Conservation (phyloP, 2,888 invertebrate species). For the Girardia tigrina region DNA sequence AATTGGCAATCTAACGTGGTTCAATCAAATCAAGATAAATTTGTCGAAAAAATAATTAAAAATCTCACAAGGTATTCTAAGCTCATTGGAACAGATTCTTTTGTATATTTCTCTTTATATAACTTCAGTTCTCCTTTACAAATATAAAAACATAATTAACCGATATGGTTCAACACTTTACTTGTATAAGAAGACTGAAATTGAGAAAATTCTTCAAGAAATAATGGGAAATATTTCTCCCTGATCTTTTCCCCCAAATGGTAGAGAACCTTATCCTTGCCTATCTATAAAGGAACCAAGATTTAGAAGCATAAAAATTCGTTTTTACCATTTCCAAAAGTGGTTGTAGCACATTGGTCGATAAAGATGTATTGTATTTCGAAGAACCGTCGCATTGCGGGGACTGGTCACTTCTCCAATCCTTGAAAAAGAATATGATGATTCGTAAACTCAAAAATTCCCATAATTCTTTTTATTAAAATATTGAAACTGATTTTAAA, state of each 20-base stretch:
- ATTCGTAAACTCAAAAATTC: too few relatives aligned
- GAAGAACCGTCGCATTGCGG: too few relatives aligned
- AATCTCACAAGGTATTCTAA: background rate
- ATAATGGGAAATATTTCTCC: background rate
- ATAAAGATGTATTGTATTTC: too few relatives aligned
- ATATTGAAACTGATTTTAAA: too few relatives aligned
- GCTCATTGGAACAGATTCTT: background rate
- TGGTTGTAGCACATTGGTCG: too few relatives aligned
- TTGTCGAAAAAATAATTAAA: background rate
- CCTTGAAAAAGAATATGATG: too few relatives aligned
- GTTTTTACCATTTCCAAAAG: too few relatives aligned
- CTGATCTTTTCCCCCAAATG: constrained; percentile 2
- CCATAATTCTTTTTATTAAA: too few relatives aligned
- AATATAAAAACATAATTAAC: too few relatives aligned
- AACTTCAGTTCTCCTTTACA: background rate
- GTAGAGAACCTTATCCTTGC: background rate
- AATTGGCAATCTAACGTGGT: background rate
- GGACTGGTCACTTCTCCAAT: too few relatives aligned
- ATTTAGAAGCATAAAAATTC: too few relatives aligned
- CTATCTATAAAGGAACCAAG: background rate
- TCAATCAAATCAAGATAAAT: background rate
- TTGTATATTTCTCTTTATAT: constrained; percentile 6
- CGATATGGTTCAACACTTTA: too few relatives aligned
- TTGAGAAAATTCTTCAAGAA: background rate
- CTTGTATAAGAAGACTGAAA: background rate